Conservation (phyloP, 2,113 vertebrate species). For the Archilochus colubris region DNA sequence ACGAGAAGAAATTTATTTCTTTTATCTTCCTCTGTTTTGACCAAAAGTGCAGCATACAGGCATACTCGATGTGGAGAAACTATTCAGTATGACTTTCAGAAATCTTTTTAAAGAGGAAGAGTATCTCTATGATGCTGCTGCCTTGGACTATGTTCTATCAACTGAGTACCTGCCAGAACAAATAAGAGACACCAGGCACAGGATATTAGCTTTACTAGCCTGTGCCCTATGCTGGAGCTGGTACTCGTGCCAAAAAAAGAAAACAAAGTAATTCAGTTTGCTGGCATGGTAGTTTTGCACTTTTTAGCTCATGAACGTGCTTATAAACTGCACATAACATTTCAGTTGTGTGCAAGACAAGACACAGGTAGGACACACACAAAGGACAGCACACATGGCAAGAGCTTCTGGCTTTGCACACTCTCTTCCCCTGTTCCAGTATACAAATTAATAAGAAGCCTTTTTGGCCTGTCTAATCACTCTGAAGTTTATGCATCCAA, state of each 20-base stretch:
- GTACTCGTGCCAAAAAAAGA: background rate
- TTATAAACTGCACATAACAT: background rate
- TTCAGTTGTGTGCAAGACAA: background rate
- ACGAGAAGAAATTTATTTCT: background rate
- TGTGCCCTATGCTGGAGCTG: background rate
- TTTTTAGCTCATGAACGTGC: background rate
- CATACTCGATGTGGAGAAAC: background rate
- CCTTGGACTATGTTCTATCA: background rate
- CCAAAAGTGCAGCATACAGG: background rate
- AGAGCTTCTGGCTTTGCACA: background rate
- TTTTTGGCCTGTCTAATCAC: background rate
- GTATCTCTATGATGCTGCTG: background rate
- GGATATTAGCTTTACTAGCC: background rate
- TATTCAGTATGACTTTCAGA: background rate
- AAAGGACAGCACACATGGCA: background rate
- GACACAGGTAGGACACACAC: background rate
- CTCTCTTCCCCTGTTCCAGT: background rate
- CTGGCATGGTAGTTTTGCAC: background rate
- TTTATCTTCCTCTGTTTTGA: background rate
- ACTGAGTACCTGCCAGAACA: background rate
- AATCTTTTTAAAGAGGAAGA: background rate
- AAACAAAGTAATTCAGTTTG: background rate
- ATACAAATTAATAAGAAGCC: background rate
- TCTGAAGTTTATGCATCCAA: background rate
- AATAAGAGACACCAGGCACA: background rate